These are phyloP conservation scores for Campylomormyrus tamandua DNA, from an alignment of 2,113 vertebrate species.

Conservation along the genomic window DNA sequence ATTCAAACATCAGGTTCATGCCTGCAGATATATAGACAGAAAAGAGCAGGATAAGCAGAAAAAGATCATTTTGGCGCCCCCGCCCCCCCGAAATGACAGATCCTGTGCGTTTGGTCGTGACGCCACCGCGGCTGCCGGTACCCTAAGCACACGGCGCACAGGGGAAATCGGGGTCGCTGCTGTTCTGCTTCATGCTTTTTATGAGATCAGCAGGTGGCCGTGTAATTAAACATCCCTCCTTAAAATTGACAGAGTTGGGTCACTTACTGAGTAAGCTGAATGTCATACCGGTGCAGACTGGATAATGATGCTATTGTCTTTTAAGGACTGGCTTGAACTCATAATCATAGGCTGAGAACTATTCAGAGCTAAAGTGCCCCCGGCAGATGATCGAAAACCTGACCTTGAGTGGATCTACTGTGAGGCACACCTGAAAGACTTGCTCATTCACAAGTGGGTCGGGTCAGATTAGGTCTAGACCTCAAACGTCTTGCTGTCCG, in stretches of 20 bases:
- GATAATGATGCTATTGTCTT: background rate
- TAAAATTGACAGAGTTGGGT: background rate
- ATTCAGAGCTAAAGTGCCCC: background rate
- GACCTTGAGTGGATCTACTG: slow-evolving; percentile 22
- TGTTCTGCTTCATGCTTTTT: background rate
- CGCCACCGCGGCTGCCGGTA: slow-evolving; percentile 7
- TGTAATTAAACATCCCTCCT: background rate
- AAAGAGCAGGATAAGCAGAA: slow-evolving; percentile 29
- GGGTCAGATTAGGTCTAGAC: background rate
- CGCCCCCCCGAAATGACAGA: slow-evolving; percentile 20
- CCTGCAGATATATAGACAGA: slow-evolving; percentile 24
- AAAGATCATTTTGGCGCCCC: slow-evolving; percentile 21
- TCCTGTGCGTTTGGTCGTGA: slow-evolving; percentile 10
- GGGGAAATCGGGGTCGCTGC: background rate
- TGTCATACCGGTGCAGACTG: background rate
- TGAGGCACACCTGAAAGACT: slow-evolving; percentile 8
- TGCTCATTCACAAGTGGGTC: slow-evolving; percentile 7
- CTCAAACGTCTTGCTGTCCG: background rate
- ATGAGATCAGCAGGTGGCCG: background rate
- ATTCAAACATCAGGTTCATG: slow-evolving; percentile 5
- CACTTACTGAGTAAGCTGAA: background rate
- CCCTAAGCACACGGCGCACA: background rate
- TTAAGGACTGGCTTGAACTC: background rate
- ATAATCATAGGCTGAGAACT: background rate
- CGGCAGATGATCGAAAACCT: background rate